Base-by-base conservation (phyloP, 2,797 vertebrate genomes). In the Cyprinodon diabolis region DNA sequence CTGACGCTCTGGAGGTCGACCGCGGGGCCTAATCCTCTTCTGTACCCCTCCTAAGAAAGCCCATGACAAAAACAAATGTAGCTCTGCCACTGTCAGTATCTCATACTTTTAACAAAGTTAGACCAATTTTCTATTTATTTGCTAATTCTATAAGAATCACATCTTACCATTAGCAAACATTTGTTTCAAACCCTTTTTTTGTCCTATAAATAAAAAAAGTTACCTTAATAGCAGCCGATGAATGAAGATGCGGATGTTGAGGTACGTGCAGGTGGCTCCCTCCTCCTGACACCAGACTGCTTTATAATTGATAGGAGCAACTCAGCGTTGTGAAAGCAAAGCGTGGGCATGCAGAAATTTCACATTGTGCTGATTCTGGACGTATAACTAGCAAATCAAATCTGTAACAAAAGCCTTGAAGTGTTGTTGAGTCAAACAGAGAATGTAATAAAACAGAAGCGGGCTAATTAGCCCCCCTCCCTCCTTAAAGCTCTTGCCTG, bases 351-450 rank as follows among this genome's bases (percentile, higher is more conserved):
- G 70, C 77, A 68, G 62, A 79, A 76, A 66, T 74, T 84, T 85
- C 54, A 60, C 49, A 79, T 77, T 68, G 73, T 83, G 86, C 84
- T 79, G 89, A 88, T 89, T 85, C 79, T 43, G 72, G 62, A 63
- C 15, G 67, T 63, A 73, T 48, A 54, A 81, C 72, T 83, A 30
- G 86, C 83, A 75, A 78, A 86, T 86, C 72, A 75, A 78, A 86
- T 86, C 72, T 80, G 70, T 69, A 57, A 49, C 73, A 83, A 82
- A 88, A 86, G 69, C 77, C 72, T 63, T 51, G 45, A 72, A 84
- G 74, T 83, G 85, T 87, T 86, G 86, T 90, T 52, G 79, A 90
- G 89, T 85, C 70, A 84, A 87, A 90, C 13, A 66, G 80, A 81
- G 79, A 84, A 76, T 80, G 86, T 88, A 80, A 82, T 84, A 83